Percentiles rank a stretch among this genome's conserved stretches.
Evolutionary conservation across 2,888 invertebrate species (phyloP).

Genomic region (Sycophila texana): DNA sequence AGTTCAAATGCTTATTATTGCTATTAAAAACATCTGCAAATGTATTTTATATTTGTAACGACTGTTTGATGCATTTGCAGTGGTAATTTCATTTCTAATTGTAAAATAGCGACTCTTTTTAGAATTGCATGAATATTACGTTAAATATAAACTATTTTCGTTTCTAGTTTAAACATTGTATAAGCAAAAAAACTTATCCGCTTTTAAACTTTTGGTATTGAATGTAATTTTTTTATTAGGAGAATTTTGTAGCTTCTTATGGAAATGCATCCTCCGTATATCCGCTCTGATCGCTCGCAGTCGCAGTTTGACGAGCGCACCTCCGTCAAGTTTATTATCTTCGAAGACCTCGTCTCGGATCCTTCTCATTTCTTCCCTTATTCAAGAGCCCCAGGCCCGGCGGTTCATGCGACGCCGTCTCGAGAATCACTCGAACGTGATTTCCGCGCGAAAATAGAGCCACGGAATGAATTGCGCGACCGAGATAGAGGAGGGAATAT

Average conservation of each 20-base stretch:
- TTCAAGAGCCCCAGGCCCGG: not conserved
- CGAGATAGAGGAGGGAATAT: slow-evolving; percentile 4
- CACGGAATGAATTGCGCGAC: slow-evolving; percentile 35
- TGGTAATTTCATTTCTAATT: no score
- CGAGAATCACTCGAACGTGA: slow-evolving; percentile 72
- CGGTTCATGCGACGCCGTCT: slow-evolving; percentile 56
- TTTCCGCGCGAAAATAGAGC: slow-evolving; percentile 64
- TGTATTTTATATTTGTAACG: no score
- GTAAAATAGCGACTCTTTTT: no score
- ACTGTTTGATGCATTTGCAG: no score
- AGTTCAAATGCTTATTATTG: no score
- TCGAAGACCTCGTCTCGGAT: slow-evolving; percentile 60
- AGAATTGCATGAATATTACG: no score
- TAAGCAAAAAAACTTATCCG: no score
- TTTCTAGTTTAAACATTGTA: no score
- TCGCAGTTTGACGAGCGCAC: slow-evolving; percentile 75
- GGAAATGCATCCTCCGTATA: slow-evolving; percentile 75
- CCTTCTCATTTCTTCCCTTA: slow-evolving; percentile 15
- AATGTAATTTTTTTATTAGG: slow-evolving; percentile 45
- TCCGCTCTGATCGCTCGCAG: slow-evolving; percentile 74
- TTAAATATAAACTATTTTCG: no score
- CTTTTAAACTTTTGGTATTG: no score
- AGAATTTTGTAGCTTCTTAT: slow-evolving; percentile 72
- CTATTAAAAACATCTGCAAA: no score
- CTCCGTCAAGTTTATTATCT: slow-evolving; percentile 72